Base-by-base conservation (phyloP, 1,140 invertebrate species). In the Drosophila paulistorum region DNA sequence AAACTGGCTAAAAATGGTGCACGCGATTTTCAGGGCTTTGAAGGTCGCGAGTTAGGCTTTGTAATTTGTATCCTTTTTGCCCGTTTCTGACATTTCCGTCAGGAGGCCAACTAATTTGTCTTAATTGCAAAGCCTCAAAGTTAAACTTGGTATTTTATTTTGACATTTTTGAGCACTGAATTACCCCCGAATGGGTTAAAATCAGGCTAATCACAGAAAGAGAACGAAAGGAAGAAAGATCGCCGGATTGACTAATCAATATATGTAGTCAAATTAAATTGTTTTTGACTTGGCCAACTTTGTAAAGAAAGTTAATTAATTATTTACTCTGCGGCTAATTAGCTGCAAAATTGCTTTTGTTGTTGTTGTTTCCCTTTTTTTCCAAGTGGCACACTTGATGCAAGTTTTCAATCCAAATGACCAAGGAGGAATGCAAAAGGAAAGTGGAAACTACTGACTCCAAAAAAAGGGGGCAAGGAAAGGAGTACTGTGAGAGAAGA, bases 101-200 rank as follows among this genome's bases (percentile, higher is more conserved):
- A 59, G 64, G 37, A 59, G 63, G 57, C 54, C 62, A 67, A 70
- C 71, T 87, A 86, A 86, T 86, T 86, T 77, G 82, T 82, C 82
- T 82, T 86, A 86, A 86, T 86, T 86, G 83, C 42, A 30, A 66
- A 42, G 67, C 61, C 39, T 35, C 62, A 69, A 67, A 65, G 33
- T 11, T 17, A 64, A 58, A 42, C 57, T 39, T 7, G 65, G 30
- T 39, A 65, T 63, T 35, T 45, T 17, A 63, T 61, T 26, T 81
- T 76, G 82, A 85, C 82, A 85, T 86, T 86, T 85, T 87, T 71
- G 54, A 86, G 79, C 69, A 66, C 51, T 57, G 79, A 76, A 68
- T 71, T 65, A 10, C 54, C 30, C 0, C 54, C 37, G 62, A 86
- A 86, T 86, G 83, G 83, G 60, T 70, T 70, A 68, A 42, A 41